Conservation (phyloP, 1,140 invertebrate genomes). For the Cherax quadricarinatus region DNA sequence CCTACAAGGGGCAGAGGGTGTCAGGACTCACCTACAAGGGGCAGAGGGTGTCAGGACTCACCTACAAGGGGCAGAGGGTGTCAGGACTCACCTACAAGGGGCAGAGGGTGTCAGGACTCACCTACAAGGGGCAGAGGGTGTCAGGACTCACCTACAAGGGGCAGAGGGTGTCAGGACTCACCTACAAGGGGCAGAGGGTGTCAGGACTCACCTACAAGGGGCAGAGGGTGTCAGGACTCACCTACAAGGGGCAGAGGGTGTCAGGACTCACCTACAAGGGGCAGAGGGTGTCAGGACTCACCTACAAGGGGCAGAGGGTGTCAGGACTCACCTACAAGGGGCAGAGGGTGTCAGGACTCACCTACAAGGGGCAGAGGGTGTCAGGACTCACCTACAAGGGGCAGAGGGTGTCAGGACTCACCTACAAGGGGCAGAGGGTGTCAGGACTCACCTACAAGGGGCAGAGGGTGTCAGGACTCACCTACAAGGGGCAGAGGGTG, state of each 20-base stretch:
- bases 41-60: neutral
- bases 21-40: neutral
- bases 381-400: neutral
- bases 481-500: constrained; percentile 9
- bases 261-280: neutral
- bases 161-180: neutral
- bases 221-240: neutral
- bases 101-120: neutral
- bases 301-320: constrained; percentile 9
- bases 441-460: neutral
- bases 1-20: constrained; percentile 9
- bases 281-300: neutral
- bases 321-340: neutral
- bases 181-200: constrained; percentile 9
- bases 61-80: constrained; percentile 9
- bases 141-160: neutral
- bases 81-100: neutral
- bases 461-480: neutral
- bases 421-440: constrained; percentile 9
- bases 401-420: neutral
- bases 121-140: constrained; percentile 9
- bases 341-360: neutral
- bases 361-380: constrained; percentile 9
- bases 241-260: constrained; percentile 9
- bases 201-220: neutral